Conservation (phyloP, 2,888 invertebrate genomes). For the Allacma fusca region DNA sequence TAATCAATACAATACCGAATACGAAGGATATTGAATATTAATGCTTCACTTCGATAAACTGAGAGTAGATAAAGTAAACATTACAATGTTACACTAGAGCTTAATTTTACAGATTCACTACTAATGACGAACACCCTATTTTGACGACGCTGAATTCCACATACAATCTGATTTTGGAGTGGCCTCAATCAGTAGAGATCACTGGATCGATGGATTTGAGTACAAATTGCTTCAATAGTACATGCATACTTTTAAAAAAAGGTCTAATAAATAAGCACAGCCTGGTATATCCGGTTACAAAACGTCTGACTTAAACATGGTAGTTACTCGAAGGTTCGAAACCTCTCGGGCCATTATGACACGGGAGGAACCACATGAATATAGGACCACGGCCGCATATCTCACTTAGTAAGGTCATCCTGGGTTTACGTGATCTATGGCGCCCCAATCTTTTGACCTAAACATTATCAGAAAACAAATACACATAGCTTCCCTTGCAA, state of each 20-base stretch:
- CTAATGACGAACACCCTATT: no score
- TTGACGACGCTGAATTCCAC: no score
- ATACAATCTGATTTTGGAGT: no score
- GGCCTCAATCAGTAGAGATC: no score
- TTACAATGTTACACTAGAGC: no score
- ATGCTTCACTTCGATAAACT: no score
- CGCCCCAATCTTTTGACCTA: conserved; percentile 64
- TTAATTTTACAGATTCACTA: no score
- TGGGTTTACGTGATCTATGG: conserved; percentile 68
- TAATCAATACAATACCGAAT: no score
- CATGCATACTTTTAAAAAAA: neutral
- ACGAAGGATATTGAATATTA: no score
- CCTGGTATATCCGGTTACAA: neutral
- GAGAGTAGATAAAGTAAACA: no score
- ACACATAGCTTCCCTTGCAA: neutral
- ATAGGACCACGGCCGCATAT: conserved; percentile 81
- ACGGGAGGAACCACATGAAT: conserved; percentile 76
- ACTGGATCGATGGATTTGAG: no score
- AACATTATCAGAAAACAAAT: neutral
- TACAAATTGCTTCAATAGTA: no score
- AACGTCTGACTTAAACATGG: conserved; percentile 31
- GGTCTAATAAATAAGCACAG: conserved; percentile 2
- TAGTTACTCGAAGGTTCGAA: conserved; percentile 37
- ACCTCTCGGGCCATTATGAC: conserved; percentile 64
- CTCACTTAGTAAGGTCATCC: conserved; percentile 75